Conservation (phyloP, 2,113 vertebrate species). For the Tinamus guttatus region DNA sequence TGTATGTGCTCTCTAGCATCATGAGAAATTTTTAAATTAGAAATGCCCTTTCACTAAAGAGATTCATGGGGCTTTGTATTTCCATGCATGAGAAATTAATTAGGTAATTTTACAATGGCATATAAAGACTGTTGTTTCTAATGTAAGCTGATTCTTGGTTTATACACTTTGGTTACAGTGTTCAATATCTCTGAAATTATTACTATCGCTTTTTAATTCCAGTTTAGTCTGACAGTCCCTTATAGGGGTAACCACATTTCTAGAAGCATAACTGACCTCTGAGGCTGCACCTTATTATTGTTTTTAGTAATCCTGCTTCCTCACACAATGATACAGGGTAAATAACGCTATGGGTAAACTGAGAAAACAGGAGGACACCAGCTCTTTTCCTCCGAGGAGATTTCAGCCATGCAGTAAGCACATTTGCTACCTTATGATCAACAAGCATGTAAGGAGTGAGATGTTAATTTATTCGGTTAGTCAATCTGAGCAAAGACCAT, state of each 20-base stretch:
- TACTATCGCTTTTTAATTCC: neutral
- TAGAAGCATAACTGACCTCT: neutral
- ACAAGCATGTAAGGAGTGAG: neutral
- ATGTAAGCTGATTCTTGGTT: neutral
- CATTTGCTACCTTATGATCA: neutral
- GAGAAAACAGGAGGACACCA: neutral
- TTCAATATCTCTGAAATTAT: neutral
- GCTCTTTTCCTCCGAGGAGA: neutral
- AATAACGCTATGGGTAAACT: neutral
- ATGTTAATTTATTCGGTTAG: neutral
- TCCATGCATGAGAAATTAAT: slow-evolving; percentile 20
- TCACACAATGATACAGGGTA: neutral
- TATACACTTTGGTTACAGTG: neutral
- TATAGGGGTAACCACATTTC: neutral
- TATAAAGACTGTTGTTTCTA: neutral
- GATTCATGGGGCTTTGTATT: neutral
- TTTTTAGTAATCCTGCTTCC: slow-evolving; percentile 19
- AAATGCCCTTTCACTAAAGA: slow-evolving; percentile 9
- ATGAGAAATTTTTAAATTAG: slow-evolving; percentile 19
- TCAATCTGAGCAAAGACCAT: neutral
- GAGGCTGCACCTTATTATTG: neutral
- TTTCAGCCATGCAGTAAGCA: neutral
- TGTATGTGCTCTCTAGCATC: neutral
- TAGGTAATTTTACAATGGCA: slow-evolving; percentile 1
- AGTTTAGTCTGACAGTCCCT: neutral